These are phyloP conservation scores for Oryzias celebensis DNA, from an alignment of 2,113 vertebrate genomes.

Conservation along the genomic window DNA sequence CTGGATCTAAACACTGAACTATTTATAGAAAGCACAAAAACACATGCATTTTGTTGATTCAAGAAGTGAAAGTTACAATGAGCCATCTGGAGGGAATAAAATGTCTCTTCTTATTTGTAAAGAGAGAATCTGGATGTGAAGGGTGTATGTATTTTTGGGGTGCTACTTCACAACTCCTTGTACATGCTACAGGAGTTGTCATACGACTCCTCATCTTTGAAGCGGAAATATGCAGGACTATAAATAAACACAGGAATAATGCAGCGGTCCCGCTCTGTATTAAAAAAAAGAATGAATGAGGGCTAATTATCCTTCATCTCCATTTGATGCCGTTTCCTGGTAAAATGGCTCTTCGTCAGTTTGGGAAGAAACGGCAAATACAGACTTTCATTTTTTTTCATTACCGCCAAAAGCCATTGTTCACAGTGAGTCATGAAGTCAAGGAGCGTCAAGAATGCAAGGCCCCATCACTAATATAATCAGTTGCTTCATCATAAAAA, in stretches of 20 bases:
- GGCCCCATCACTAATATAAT: constrained; percentile 38
- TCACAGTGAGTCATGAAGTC: constrained; percentile 50
- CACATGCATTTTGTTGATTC: too few relatives aligned
- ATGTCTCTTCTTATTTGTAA: constrained; percentile 14
- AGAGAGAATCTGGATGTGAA: constrained; percentile 3
- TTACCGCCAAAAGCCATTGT: constrained; percentile 19
- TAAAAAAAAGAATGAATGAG: constrained; percentile 47
- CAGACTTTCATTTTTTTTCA: too few relatives aligned
- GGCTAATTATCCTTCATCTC: constrained; percentile 24
- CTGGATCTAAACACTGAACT: too few relatives aligned
- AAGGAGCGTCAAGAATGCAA: constrained; percentile 11
- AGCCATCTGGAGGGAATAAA: constrained; percentile 32
- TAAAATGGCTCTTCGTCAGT: too few relatives aligned
- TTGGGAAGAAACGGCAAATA: too few relatives aligned
- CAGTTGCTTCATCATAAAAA: neutral
- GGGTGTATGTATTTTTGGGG: neutral
- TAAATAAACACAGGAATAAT: constrained; percentile 44
- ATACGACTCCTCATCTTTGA: constrained; percentile 37
- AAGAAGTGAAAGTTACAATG: neutral
- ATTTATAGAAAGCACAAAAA: constrained; percentile 5
- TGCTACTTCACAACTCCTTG: constrained; percentile 19
- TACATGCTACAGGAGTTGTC: constrained; percentile 26
- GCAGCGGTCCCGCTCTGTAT: constrained; percentile 4
- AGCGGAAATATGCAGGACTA: constrained; percentile 33
- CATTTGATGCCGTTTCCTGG: neutral